These are phyloP conservation scores for Leucophenga maculata DNA, from an alignment of 2,888 invertebrate species.

Conservation along the genomic window DNA sequence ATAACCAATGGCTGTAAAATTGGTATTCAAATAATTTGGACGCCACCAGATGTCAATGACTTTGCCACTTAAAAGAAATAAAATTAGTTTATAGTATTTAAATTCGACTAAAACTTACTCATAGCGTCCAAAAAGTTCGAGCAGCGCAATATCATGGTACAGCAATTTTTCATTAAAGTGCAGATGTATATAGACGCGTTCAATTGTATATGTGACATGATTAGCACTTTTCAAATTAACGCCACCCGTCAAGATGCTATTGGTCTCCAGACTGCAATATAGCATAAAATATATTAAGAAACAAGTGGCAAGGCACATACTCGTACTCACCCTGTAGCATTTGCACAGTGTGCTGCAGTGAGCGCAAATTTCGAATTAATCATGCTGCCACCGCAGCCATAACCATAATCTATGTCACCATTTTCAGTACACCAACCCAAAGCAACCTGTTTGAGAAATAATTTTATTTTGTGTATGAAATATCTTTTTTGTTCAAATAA, in stretches of 20 bases:
- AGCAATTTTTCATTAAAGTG: neutral
- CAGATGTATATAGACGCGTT: neutral
- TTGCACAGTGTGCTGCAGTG: slow-evolving; percentile 17
- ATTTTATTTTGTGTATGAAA: neutral
- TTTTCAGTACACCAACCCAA: slow-evolving; percentile 4
- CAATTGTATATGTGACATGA: neutral
- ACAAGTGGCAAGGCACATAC: too few relatives aligned
- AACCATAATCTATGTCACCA: neutral
- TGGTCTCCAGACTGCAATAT: neutral
- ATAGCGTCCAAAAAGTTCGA: neutral
- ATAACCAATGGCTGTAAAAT: slow-evolving; percentile 25
- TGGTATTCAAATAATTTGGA: neutral
- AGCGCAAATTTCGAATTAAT: slow-evolving; percentile 10
- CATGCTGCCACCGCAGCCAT: slow-evolving; percentile 9
- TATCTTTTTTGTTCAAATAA: neutral
- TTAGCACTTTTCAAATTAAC: neutral
- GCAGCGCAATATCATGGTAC: slow-evolving; percentile 15
- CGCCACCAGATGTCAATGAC: neutral
- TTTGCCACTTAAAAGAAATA: neutral
- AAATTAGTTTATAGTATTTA: neutral
- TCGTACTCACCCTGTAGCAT: neutral
- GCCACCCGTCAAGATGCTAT: neutral
- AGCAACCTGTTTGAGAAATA: neutral
- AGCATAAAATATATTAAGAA: too few relatives aligned
- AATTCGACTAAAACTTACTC: neutral